Evolutionary conservation across 1,140 invertebrate species (phyloP), one percentile per base, ranked within the genome.

Genomic region (Eriosoma lanigerum): DNA sequence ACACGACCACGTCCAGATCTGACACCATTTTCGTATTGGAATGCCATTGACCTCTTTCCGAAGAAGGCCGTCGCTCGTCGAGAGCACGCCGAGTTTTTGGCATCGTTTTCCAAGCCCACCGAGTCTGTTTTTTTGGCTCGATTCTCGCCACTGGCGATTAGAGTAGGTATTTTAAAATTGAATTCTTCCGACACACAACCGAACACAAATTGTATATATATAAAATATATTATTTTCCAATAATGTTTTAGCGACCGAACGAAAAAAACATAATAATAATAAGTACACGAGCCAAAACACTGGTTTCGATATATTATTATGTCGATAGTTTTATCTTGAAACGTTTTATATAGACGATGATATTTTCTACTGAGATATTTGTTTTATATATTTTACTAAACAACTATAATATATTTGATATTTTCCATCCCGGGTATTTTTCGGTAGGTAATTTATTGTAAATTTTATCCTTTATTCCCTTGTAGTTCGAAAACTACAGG

Each of bases 91-190:
- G 21, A 50, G 66, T 50, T 70, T 70, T 70, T 70, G 66, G 66
- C 66, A 70, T 70, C 66, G 66, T 29, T 70, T 70, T 70, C 29
- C 66, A 50, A 46, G 44, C 66, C 44, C 50, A n/a, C n/a, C n/a
- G n/a, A 46, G 38, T 68, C 64, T 68, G 21, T 68, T 21, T 46
- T 70, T 70, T 70, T 70, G 66, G 66, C 66, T 70, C 66, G 17
- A 48, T 50, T 50, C 17, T 50, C 46, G 66, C 66, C 46, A 17
- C 6, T 21, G 9, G 44, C 44, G 29, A 70, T 50, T 29, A 44
- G 66, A 50, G 46, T 50, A 70, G 66, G 66, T 70, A 70, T 70
- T 70, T 70, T 50, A 48, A 50, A 70, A 70, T 70, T 70, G 66
- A 21, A 70, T 70, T 50, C 50, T 50, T 70, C 9, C 66, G 15